Evolutionary conservation across 2,797 vertebrate genomes (phyloP), one percentile per base, ranked within the genome.

Genomic region (Coracias cyanogaster): DNA sequence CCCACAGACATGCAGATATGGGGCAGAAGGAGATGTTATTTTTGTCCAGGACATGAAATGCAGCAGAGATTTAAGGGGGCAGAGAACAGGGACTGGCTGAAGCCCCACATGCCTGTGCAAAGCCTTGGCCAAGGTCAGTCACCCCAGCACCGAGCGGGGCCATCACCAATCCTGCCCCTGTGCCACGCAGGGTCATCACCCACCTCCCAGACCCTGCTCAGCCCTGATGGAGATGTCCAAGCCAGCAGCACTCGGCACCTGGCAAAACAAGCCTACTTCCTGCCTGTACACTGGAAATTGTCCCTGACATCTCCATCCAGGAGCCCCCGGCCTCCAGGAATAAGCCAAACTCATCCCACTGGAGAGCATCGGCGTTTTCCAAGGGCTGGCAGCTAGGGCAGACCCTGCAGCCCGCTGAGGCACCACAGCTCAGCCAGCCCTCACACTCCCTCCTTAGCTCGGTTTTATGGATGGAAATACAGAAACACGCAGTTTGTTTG

Each of bases 1-100:
- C 78, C 37, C 64, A 19, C 0, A 1, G 62, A n/a, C 31, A 15
- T 0, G 19, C 70, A 65, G 31, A 21, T 49, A 21, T 0, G 29
- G 43, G 37, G 46, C 12, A 57, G 43, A 71, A 58, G 2, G 58
- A 49, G 52, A 21, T 14, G 46, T 39, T 73, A 10, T 49, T 51
- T 48, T 54, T 45, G 19, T 12, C 43, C 4, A 9, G 39, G 39
- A 85, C 7, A 41, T 0, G 0, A 60, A 78, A 80, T 3, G 1
- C 33, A 70, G 35, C 22, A 45, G 15, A 62, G 28, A 10, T 83
- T 29, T 5, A 21, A 37, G 31, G 33, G n/a, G 15, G 45, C n/a
- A 77, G 51, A 49, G 9, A 46, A 10, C 17, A 64, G n/a, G 24
- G 26, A 33, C 12, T 15, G 20, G 17, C 7, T 52, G 29, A 41